phyloP scores from a whole-genome alignment of 2,797 vertebrate species.

The Notamacropus eugenii region DNA sequence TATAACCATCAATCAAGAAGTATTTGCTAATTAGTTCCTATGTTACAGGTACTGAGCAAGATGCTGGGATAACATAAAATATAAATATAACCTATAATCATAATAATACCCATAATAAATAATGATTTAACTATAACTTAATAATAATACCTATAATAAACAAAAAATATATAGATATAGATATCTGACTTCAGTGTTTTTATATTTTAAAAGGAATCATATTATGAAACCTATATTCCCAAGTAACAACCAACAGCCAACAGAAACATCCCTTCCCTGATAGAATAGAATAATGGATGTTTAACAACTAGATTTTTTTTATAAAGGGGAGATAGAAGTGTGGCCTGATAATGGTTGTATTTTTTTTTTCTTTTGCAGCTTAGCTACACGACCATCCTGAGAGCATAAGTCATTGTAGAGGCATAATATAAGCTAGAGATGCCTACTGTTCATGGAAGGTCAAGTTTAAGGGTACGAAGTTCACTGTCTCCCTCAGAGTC shows the following conservation, averaged over 20 bases:
- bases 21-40: background rate
- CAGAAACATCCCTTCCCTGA: background rate
- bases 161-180: too few relatives aligned
- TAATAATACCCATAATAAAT: too few relatives aligned
- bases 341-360: background rate
- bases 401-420: background rate
- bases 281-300: background rate
- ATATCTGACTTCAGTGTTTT: background rate
- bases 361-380: background rate
- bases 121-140: too few relatives aligned
- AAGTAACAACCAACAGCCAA: background rate
- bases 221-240: background rate
- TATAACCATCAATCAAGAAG: background rate
- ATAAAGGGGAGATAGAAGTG: background rate
- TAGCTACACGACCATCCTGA: background rate
- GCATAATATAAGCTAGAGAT: background rate
- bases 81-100: too few relatives aligned
- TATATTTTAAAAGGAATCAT: background rate
- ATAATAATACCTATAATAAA: too few relatives aligned
- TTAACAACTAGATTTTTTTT: background rate
- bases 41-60: background rate
- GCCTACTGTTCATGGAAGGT: background rate
- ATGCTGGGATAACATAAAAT: background rate
- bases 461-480: too few relatives aligned
- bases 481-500: background rate